Evolutionary conservation across 2,797 vertebrate species (phyloP), one percentile per base, ranked within the genome.

Genomic region (Caiman crocodilus): DNA sequence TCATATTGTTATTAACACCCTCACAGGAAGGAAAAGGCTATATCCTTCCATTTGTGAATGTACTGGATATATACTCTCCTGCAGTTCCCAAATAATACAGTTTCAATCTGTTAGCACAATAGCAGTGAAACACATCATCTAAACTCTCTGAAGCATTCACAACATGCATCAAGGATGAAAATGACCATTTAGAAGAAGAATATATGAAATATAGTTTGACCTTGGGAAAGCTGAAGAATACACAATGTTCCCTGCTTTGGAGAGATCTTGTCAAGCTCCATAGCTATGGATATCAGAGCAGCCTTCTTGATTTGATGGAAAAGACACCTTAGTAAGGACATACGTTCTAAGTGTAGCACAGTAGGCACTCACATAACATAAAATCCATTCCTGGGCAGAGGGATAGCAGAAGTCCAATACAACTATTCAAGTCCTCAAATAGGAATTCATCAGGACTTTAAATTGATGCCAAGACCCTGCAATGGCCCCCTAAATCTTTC

Each of bases 381-480:
- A 90, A 87, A 71, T 2, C 76, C 26, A 64, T 76, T 8, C 78
- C 90, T 81, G 10, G 17, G 63, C 35, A 60, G n/a, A 73, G 4
- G 58, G 10, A 15, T 89, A 69, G 10, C 65, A 73, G 56, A 4
- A 3, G 58, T 7, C 4, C 2, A n/a, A 42, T 32, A 14, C 30
- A 58, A 35, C 67, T 69, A 80, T 92, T 85, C 89, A 92, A 78
- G 78, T 80, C 8, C 3, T 92, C 60, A 85, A 93, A 74, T 35
- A 80, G 80, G 65, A 32, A 30, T 71, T 35, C 32, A 42, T 23
- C 23, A 35, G 67, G 30, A 20, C 15, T 64, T 69, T 64, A 7
- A 14, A 11, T 35, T 74, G 3, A 28, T 83, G 28, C 20, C 76
- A 7, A 61, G 21, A n/a, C 4, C 74, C 42, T 35, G 71, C 7